Base-by-base conservation (phyloP, 1,140 invertebrate genomes). In the Stratiolaelaps scimitus region DNA sequence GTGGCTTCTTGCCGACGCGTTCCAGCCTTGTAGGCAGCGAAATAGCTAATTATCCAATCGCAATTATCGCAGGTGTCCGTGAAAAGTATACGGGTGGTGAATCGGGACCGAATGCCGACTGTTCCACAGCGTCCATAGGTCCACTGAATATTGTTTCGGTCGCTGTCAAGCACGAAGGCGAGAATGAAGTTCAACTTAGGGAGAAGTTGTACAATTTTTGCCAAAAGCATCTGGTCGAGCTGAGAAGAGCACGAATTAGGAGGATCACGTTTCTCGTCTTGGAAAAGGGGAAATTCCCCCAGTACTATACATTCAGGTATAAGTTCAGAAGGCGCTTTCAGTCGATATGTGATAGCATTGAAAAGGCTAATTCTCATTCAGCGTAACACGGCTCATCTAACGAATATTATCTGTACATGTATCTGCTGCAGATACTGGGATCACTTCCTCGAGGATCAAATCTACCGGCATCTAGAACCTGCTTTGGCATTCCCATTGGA, bases 401-500 rank as follows among this genome's bases (percentile, higher is more conserved):
- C 34, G 34, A 6, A 40, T 40, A 6, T 40, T 10, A 40, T 40
- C 4, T 40, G 10, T 40, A 5, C 5, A 29, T 60, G 26, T 23
- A n/a, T 60, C 10, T 34, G 1, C 26, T 60, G 15, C 23, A 60
- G 15, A 10, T 13, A 60, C 10, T 1, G 20, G 6, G 53, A 60
- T 26, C 13, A 60, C 17, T 98, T 92, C 77, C 80, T 82, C n/a
- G 94, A 98, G 74, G 94, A 98, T 76, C 81, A 85, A 26, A 97
- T 98, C 74, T 98, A 97, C 74, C 83, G 93, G 0, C 92, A 98
- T 75, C 78, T 98, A 70, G 94, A 98, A 74, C 94, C 94, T 0
- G 94, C 92, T 0, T 85, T 93, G 69, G 94, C 94, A 6, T 98
- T 96, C 83, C 93, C 97, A 75, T 79, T 98, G 69, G 94, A 98